Conservation (phyloP, 64 coral and sea anemone species). For the Montipora efflorescens region DNA sequence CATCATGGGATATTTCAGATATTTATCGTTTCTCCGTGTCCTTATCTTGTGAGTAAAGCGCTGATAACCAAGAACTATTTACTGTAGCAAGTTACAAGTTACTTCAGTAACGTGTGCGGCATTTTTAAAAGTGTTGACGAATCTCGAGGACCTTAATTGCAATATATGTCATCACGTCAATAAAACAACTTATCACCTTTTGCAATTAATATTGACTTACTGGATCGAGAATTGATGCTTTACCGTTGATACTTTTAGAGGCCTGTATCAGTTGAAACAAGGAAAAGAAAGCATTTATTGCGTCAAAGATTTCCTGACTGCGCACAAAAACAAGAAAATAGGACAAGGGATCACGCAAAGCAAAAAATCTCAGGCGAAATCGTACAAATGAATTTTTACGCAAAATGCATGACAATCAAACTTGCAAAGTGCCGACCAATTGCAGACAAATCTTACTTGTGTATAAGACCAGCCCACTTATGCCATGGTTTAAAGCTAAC, state of each 20-base stretch:
- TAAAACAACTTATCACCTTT: background rate
- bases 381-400: no score
- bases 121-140: background rate
- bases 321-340: background rate
- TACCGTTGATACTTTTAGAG: background rate
- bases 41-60: background rate
- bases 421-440: no score
- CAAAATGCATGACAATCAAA: no score
- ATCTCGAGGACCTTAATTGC: background rate
- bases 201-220: background rate
- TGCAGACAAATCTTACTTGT: no score
- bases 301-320: background rate
- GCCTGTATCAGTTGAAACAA: background rate
- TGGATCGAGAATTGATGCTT: background rate
- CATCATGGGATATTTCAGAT: background rate
- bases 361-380: background rate
- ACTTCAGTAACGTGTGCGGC: background rate
- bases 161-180: conserved; percentile 2
- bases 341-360: background rate
- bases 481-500: no score
- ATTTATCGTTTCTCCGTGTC: background rate
- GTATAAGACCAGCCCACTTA: no score
- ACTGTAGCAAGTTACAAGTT: background rate
- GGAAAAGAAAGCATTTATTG: background rate
- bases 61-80: background rate